phyloP scores from a whole-genome alignment of 2,888 invertebrate genomes.

The Carabus problematicus region DNA sequence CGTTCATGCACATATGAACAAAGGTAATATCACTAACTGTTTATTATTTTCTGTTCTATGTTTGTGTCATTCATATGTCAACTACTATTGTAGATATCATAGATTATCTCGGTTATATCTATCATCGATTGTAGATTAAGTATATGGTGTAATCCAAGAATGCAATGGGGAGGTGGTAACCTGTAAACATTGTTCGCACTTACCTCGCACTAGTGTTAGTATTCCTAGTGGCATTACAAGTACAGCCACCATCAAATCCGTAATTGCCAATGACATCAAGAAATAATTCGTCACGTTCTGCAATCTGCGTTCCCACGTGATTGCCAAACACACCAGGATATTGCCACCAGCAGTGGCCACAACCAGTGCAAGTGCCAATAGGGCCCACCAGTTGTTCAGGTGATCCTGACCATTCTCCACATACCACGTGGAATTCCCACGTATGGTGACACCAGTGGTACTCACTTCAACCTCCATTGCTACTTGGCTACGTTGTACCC shows the following conservation, averaged over 20 bases:
- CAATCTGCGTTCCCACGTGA: constrained; percentile 87
- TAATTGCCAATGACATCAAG: constrained; percentile 93
- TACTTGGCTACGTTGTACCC: constrained; percentile 18
- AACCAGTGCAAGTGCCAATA: constrained; percentile 78
- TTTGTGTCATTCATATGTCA: constrained; percentile 1
- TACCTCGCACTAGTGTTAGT: constrained; percentile 80
- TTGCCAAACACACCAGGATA: constrained; percentile 91
- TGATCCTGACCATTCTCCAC: too few relatives aligned
- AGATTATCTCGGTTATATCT: neutral
- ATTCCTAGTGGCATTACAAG: constrained; percentile 96
- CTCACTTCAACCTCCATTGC: constrained; percentile 47
- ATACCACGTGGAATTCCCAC: too few relatives aligned
- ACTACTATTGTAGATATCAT: neutral
- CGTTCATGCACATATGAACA: too few relatives aligned
- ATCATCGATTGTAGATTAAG: neutral
- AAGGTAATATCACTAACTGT: neutral
- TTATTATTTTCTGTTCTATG: neutral
- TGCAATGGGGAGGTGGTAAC: too few relatives aligned
- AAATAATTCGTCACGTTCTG: constrained; percentile 99
- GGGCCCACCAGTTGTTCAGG: constrained; percentile 81
- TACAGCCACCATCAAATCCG: constrained; percentile 92
- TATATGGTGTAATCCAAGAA: neutral
- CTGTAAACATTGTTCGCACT: constrained; percentile 54
- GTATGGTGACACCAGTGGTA: constrained; percentile 59
- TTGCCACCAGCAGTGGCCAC: constrained; percentile 90